A percentile compares a stretch with the other conserved stretches of the same genome.
phyloP scores from a whole-genome alignment of 2,797 vertebrate genomes.

The Melanotaenia parkinsoni region DNA sequence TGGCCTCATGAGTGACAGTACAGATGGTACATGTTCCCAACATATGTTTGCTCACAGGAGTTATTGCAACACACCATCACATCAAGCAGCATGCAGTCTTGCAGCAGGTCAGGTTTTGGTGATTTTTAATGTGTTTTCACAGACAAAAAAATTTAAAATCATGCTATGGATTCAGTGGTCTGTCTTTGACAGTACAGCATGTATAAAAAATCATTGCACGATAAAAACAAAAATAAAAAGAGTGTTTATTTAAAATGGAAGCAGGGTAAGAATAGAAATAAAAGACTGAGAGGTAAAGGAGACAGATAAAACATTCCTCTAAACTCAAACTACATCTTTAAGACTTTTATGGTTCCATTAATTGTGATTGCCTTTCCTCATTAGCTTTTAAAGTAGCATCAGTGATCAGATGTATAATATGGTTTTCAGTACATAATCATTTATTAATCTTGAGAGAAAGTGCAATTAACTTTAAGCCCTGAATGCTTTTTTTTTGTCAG shows the following conservation, averaged over 20 bases:
- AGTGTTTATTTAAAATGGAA: neutral
- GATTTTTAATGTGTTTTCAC: slow-evolving; percentile 40
- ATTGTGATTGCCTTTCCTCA: neutral
- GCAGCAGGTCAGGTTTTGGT: slow-evolving; percentile 35
- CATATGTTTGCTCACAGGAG: slow-evolving; percentile 64
- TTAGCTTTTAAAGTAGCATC: neutral
- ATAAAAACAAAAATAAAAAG: neutral
- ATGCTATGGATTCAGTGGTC: neutral
- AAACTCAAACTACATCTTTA: neutral
- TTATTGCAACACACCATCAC: slow-evolving; percentile 37
- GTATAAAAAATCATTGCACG: neutral
- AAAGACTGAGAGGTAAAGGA: neutral
- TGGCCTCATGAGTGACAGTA: slow-evolving; percentile 36
- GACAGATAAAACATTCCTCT: neutral
- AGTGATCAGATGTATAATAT: neutral
- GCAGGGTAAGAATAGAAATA: neutral
- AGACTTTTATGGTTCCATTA: neutral
- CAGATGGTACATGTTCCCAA: slow-evolving; percentile 78
- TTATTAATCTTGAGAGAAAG: slow-evolving; percentile 10
- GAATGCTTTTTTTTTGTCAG: neutral
- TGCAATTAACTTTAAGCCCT: neutral
- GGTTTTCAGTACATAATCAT: slow-evolving; percentile 20
- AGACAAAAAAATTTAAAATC: slow-evolving; percentile 14
- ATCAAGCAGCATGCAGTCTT: slow-evolving; percentile 33
- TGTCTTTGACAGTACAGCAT: slow-evolving; percentile 4